Percentiles rank a stretch among this genome's conserved stretches.
phyloP scores from a whole-genome alignment of 2,113 vertebrate genomes.

The Crotalus helleri region DNA sequence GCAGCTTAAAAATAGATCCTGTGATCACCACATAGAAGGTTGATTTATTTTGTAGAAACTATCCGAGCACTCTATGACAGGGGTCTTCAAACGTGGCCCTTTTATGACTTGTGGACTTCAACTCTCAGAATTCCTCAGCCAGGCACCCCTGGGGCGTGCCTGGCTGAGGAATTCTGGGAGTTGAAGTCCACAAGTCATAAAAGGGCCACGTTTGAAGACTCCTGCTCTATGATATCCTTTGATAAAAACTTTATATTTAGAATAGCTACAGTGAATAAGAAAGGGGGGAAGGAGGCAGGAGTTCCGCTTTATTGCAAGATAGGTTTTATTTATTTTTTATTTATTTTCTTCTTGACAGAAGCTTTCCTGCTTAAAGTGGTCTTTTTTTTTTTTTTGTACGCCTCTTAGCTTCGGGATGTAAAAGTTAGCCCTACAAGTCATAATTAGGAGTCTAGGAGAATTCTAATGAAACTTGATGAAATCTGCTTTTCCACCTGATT shows the following conservation, averaged over 20 bases:
- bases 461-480: conserved; percentile 70
- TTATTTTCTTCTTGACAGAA: conserved; percentile 21
- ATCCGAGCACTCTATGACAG: neutral
- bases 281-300: neutral
- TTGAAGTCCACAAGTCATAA: too few species aligned
- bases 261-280: neutral
- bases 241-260: conserved; percentile 17
- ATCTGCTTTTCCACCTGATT: conserved; percentile 72
- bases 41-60: neutral
- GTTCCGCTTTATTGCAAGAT: conserved; percentile 12
- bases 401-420: conserved; percentile 56
- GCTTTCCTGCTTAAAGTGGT: conserved; percentile 42
- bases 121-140: too few species aligned
- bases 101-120: too few species aligned
- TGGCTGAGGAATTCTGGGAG: too few species aligned
- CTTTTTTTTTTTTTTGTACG: conserved; percentile 27
- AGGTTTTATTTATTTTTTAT: neutral
- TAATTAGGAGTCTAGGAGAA: conserved; percentile 73
- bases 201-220: too few species aligned
- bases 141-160: too few species aligned
- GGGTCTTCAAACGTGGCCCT: too few species aligned
- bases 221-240: conserved; percentile 11
- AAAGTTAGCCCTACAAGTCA: conserved; percentile 59
- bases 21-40: neutral
- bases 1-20: neutral